phyloP scores from a whole-genome alignment of 2,113 vertebrate species.

The Sinocyclocheilus maitianheensis region DNA sequence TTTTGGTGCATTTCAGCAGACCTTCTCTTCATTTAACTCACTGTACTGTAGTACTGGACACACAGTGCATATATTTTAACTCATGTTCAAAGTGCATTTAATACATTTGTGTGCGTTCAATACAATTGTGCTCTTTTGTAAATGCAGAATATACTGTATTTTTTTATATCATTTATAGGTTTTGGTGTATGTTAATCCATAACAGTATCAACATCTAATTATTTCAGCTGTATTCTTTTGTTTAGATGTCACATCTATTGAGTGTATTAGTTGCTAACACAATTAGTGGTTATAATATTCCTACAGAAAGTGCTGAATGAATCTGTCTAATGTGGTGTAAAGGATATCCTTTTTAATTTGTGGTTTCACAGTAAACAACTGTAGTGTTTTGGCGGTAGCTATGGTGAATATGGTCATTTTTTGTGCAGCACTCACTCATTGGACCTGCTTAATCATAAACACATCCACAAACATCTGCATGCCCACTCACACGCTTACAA shows the following conservation, averaged over 20 bases:
- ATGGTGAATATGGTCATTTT: constrained; percentile 1
- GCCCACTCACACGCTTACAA: neutral
- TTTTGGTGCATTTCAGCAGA: too few relatives aligned
- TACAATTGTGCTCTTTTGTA: neutral
- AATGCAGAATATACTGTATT: neutral
- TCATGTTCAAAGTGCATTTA: neutral
- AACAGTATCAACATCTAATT: neutral
- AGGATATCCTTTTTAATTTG: neutral
- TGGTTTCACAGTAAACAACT: neutral
- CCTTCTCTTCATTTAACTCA: neutral
- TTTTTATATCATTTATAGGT: neutral
- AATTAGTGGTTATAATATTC: neutral
- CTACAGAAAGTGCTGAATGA: neutral
- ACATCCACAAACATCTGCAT: constrained; percentile 12
- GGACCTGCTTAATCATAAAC: constrained; percentile 44
- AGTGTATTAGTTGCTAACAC: neutral
- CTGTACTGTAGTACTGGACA: neutral
- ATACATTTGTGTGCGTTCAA: neutral
- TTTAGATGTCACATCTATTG: neutral
- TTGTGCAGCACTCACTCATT: neutral
- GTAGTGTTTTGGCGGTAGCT: neutral
- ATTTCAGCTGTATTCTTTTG: neutral
- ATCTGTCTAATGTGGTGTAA: neutral
- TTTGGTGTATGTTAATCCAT: neutral
- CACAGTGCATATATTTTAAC: neutral